Evolutionary conservation across 2,797 vertebrate species (phyloP).

Genomic region (Momotus momota): DNA sequence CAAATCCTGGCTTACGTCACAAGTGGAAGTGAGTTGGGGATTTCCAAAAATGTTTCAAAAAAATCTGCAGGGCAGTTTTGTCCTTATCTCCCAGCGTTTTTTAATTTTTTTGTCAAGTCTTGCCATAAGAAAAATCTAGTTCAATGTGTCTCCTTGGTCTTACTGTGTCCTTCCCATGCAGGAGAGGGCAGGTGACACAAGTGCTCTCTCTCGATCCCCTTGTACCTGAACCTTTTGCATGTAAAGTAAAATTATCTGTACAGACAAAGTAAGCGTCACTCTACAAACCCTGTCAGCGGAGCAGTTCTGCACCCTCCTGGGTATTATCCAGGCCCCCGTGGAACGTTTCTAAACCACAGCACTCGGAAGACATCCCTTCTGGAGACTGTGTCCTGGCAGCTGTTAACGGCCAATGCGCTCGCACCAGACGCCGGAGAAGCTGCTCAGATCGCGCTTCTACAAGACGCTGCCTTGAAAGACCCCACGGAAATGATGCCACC

Average conservation of each 20-base stretch:
- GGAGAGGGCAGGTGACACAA: background rate
- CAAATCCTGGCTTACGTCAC: conserved; percentile 44
- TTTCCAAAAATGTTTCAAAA: background rate
- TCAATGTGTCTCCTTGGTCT: background rate
- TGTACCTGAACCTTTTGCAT: background rate
- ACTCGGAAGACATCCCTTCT: background rate
- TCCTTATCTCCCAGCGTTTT: background rate
- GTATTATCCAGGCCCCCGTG: background rate
- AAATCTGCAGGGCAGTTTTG: background rate
- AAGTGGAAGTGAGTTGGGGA: background rate
- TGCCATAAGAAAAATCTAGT: background rate
- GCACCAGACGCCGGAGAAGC: background rate
- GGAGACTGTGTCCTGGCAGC: background rate
- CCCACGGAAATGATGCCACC: background rate
- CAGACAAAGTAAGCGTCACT: background rate
- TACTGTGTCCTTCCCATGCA: background rate
- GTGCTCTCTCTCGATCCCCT: background rate
- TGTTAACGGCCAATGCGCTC: background rate
- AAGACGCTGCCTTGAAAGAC: background rate
- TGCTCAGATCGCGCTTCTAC: background rate
- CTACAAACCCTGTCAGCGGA: background rate
- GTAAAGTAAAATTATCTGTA: background rate
- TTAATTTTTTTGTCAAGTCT: background rate
- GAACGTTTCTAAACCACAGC: background rate
- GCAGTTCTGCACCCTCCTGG: background rate